phyloP scores from a whole-genome alignment of 2,113 vertebrate genomes.

The Corvus cornix region DNA sequence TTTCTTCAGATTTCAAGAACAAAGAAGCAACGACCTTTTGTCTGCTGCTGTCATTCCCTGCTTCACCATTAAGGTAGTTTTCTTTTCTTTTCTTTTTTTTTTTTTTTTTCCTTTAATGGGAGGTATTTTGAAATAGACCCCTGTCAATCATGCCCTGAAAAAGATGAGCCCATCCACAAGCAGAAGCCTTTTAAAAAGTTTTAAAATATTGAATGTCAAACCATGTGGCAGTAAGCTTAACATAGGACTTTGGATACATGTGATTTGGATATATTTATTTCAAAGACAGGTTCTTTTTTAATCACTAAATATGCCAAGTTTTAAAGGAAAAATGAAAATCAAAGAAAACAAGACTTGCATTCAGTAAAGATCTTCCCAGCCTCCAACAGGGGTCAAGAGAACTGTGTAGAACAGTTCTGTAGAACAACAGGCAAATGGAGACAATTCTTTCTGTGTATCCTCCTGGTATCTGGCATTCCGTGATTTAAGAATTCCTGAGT shows the following conservation, averaged over 20 bases:
- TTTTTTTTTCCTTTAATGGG: neutral
- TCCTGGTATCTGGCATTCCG: neutral
- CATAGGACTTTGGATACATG: neutral
- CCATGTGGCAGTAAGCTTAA: neutral
- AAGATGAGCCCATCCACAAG: neutral
- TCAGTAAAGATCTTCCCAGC: neutral
- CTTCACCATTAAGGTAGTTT: constrained; percentile 45
- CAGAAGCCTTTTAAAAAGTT: neutral
- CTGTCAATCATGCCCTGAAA: constrained; percentile 29
- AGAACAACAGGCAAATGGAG: neutral
- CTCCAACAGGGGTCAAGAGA: neutral
- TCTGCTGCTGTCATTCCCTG: constrained; percentile 49
- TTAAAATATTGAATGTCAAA: neutral
- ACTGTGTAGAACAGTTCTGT: no score
- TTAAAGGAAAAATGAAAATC: neutral
- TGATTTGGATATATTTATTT: neutral
- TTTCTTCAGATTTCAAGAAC: constrained; percentile 61
- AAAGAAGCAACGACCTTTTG: constrained; percentile 45
- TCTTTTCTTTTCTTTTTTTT: neutral
- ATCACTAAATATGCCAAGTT: neutral
- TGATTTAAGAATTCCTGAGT: neutral
- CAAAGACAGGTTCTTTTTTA: neutral
- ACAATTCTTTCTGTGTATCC: neutral
- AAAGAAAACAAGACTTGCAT: neutral
- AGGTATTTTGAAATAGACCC: constrained; percentile 27